Base-by-base conservation (phyloP, 1,140 invertebrate species). In the Trissolcus basalis region DNA sequence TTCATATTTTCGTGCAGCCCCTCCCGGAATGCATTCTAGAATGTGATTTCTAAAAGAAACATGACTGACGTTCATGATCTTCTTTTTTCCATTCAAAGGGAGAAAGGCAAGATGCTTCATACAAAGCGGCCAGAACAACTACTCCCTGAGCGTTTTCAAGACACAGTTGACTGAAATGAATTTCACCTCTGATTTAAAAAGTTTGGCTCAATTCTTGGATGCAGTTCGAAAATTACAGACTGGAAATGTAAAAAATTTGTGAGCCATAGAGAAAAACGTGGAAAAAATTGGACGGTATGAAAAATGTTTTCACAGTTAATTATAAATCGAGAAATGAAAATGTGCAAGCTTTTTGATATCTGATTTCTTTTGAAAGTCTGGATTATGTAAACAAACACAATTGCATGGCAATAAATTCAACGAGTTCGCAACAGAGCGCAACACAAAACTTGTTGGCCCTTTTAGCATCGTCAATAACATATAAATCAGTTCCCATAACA, bases 261-360 rank as follows among this genome's bases (percentile, higher is more conserved):
- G n/a, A n/a, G n/a, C n/a, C n/a, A n/a, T n/a, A n/a, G 49, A 72
- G 65, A 72, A 69, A 63, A 58, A 45, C 13, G 54, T 11, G 12
- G 12, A 39, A 65, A 73, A 73, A 76, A 80, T 80, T 78, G 78
- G 76, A 78, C n/a, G n/a, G n/a, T n/a, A n/a, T n/a, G n/a, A n/a
- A n/a, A n/a, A n/a, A n/a, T n/a, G n/a, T n/a, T n/a, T n/a, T n/a
- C n/a, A n/a, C n/a, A n/a, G n/a, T n/a, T n/a, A n/a, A n/a, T n/a
- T n/a, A n/a, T n/a, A n/a, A n/a, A n/a, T n/a, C n/a, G 48, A 60
- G 65, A 70, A 75, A 74, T 71, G 80, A 80, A 81, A 80, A 81
- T 70, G 73, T 74, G 55, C n/a, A n/a, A n/a, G n/a, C n/a, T n/a
- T n/a, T n/a, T n/a, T n/a, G n/a, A n/a, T n/a, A n/a, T n/a, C n/a